Evolutionary conservation across 2,888 invertebrate genomes (phyloP).

Genomic region (Lasioglossum pauxillum): DNA sequence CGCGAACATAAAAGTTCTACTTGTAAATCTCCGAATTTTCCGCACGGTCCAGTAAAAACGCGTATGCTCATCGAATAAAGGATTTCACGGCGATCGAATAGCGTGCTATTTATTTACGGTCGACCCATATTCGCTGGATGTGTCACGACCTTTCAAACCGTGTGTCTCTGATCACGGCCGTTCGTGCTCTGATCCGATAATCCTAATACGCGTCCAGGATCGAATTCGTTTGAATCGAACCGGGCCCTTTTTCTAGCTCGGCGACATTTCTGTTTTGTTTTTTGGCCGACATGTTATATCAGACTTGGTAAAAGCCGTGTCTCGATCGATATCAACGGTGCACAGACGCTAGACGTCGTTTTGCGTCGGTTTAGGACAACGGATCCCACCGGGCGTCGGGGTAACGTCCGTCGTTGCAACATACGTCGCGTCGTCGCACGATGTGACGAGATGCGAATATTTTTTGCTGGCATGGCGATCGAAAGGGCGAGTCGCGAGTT

Average conservation of each 20-base stretch:
- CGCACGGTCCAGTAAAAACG: constrained; percentile 7
- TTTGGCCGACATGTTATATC: background rate
- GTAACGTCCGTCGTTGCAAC: background rate
- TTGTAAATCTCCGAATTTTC: background rate
- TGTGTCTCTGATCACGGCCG: background rate
- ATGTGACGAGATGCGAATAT: background rate
- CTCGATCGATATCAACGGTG: constrained; percentile 14
- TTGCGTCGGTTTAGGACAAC: background rate
- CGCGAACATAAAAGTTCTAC: background rate
- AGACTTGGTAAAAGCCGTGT: background rate
- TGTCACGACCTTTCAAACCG: constrained; percentile 28
- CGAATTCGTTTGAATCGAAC: background rate
- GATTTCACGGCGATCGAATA: constrained; percentile 21
- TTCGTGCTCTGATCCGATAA: constrained; percentile 18
- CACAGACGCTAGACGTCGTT: background rate
- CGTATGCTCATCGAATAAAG: constrained; percentile 14
- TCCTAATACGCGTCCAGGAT: constrained; percentile 8
- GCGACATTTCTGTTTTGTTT: background rate
- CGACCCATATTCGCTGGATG: constrained; percentile 35
- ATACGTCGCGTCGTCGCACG: background rate
- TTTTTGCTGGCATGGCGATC: background rate
- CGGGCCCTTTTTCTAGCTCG: background rate
- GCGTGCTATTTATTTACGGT: constrained; percentile 36
- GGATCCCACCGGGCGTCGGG: background rate
- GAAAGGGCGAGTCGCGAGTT: too few species aligned